Evolutionary conservation across 2,888 invertebrate genomes (phyloP), one percentile per base, ranked within the genome.

Genomic region (Thymelicus acteon): DNA sequence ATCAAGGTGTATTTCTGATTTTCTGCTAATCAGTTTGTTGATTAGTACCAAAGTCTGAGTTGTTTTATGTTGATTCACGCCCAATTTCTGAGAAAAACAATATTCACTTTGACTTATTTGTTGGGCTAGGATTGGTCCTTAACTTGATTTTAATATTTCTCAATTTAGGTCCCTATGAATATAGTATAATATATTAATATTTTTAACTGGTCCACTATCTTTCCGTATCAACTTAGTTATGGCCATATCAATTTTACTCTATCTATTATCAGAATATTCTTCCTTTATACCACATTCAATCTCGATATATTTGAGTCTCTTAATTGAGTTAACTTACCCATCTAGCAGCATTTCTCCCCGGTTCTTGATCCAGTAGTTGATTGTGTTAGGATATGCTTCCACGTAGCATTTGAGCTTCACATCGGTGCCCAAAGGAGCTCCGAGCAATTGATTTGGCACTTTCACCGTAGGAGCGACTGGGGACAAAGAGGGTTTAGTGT

Each of bases 391-490:
- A 82, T 96, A 97, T 0, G 98, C 98, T 84, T 98, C 98, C 67
- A 98, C 97, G 87, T 96, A 96, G 85, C 98, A 98, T 85, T 97
- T 97, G 60, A 98, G 92, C 78, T 97, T 96, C 47, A 98, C 97
- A 86, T 98, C 97, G 0, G 97, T 97, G 67, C 97, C 97, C 58
- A 97, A 90, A 1, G 98, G 98, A 1, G 98, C 97, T 19, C 98
- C 98, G 63, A 98, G 94, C 80, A 98, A 94, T 91, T 98, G 98
- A 89, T 97, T 98, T 79, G 97, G 97, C 79, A 97, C 97, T 93
- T 97, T 97, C 75, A 98, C 97, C 83, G 96, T 96, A 44, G 98
- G 98, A 67, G 97, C 96, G 94, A 98, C 98, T 98, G 94, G 75
- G 60, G 71, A 72, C 74, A 74, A 80, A 7, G n/a, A 37, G 15